Evolutionary conservation across 2,888 invertebrate species (phyloP).

Genomic region (Notodonta ziczac): DNA sequence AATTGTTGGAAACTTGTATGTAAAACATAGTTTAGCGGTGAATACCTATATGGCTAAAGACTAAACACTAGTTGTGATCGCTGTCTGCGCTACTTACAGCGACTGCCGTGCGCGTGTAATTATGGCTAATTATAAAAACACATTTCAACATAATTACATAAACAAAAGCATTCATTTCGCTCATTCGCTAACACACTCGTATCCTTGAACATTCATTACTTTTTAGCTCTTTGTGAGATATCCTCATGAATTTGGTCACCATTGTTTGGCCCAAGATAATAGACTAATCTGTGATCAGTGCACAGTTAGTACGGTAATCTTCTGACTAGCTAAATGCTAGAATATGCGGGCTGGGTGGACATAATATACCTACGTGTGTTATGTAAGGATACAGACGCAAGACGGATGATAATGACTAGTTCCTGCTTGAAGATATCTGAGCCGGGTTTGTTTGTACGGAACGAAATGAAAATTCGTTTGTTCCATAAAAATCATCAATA

Average conservation of each 20-base stretch:
- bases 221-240: not conserved
- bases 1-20: not conserved
- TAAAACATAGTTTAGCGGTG: not conserved
- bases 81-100: not conserved
- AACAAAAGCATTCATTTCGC: not conserved
- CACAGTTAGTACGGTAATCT: not conserved
- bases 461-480: no score
- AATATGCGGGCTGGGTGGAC: not conserved
- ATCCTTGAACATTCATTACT: not conserved
- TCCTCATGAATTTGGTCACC: not conserved
- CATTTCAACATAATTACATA: constrained; percentile 1
- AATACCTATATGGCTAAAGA: no score
- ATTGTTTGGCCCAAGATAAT: not conserved
- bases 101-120: not conserved
- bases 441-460: no score
- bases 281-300: not conserved
- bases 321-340: not conserved
- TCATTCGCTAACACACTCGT: not conserved
- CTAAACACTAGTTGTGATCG: not conserved
- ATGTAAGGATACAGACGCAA: no score
- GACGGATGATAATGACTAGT: no score
- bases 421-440: no score
- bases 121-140: not conserved
- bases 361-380: no score
- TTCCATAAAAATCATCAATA: no score